Conservation (phyloP, 2,113 vertebrate species). For the Eleginops maclovinus region DNA sequence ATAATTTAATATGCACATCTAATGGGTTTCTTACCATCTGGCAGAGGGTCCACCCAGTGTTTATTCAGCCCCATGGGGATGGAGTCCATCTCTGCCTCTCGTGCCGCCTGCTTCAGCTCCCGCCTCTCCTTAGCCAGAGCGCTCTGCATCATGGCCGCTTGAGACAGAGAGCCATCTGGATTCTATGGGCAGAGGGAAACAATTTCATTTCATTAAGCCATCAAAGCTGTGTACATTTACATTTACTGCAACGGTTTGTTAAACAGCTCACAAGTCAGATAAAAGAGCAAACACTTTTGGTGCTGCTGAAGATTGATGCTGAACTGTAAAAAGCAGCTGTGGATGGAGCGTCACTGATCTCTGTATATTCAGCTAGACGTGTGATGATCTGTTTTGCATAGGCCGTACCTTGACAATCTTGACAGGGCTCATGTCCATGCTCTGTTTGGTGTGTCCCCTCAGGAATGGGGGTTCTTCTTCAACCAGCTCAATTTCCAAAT, state of each 20-base stretch:
- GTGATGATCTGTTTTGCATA: not conserved
- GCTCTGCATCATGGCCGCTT: constrained; percentile 99
- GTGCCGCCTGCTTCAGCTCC: constrained; percentile 96
- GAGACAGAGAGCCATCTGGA: constrained; percentile 96
- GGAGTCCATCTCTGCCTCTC: constrained; percentile 99
- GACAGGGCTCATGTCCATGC: constrained; percentile 99
- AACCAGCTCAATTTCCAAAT: constrained; percentile 97
- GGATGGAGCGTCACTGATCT: no score
- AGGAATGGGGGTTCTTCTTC: constrained; percentile 98
- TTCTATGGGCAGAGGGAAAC: constrained; percentile 84
- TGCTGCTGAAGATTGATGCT: no score
- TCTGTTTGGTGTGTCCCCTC: constrained; percentile 97
- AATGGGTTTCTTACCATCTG: constrained; percentile 87
- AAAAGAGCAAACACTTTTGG: no score
- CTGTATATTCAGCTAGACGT: not conserved
- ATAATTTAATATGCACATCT: not conserved
- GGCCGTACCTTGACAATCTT: constrained; percentile 95
- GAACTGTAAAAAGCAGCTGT: no score
- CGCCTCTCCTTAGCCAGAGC: constrained; percentile 95
- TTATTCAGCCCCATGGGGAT: constrained; percentile 99
- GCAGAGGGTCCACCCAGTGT: constrained; percentile 98
- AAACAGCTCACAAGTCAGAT: not conserved
- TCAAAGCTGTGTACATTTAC: not conserved
- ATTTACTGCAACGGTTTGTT: not conserved
- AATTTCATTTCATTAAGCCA: not conserved